phyloP scores from a whole-genome alignment of 2,797 vertebrate species.

The Enteromius afrohamiltoni region DNA sequence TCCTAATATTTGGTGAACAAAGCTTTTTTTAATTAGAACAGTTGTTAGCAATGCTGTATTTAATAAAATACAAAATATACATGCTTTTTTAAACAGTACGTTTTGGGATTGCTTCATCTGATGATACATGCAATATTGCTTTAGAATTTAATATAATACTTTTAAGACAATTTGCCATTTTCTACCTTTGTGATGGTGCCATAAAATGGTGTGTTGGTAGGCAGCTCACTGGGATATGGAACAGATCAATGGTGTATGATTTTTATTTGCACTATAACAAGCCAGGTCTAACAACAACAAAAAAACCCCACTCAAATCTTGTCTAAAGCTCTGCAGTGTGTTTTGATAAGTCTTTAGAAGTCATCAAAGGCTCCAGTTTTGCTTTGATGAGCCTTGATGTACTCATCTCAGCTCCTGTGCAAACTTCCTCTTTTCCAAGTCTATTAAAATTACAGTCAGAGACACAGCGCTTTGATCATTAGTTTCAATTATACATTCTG shows the following conservation, averaged over 20 bases:
- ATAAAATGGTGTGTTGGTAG: background rate
- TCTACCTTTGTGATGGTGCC: background rate
- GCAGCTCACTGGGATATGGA: background rate
- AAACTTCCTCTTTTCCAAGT: conserved; percentile 8
- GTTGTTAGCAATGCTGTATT: background rate
- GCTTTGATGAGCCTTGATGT: conserved; percentile 32
- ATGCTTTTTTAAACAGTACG: background rate
- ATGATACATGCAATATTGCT: background rate
- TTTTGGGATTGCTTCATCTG: background rate
- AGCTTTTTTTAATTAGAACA: background rate
- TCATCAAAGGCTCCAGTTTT: conserved; percentile 31
- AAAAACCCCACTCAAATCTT: background rate
- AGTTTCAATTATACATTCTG: conserved; percentile 25
- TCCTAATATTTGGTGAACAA: background rate
- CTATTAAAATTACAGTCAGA: background rate
- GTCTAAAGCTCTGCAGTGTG: background rate
- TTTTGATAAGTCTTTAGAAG: conserved; percentile 23
- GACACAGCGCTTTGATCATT: conserved; percentile 12
- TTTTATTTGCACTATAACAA: background rate
- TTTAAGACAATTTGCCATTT: background rate
- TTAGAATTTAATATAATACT: background rate
- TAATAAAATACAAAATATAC: background rate
- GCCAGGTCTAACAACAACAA: background rate
- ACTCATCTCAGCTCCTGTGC: conserved; percentile 12
- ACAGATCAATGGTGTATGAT: background rate